These are phyloP conservation scores for Gobiocypris rarus DNA, from an alignment of 2,113 vertebrate genomes.

Conservation along the genomic window DNA sequence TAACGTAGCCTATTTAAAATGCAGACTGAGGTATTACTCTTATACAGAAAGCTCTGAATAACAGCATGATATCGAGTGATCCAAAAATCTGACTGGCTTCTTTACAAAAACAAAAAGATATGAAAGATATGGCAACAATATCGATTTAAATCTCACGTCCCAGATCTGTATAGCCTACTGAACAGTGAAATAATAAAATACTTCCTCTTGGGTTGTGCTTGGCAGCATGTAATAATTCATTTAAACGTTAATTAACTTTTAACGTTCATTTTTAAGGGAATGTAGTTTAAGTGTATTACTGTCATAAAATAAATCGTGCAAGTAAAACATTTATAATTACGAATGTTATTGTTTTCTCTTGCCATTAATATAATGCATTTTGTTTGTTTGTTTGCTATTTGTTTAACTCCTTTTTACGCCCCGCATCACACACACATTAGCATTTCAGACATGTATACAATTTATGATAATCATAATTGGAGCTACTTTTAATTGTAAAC, in stretches of 20 bases:
- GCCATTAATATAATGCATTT: not conserved
- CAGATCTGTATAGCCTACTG: not conserved
- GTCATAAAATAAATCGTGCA: too few species aligned
- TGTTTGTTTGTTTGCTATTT: not conserved
- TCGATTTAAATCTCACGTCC: not conserved
- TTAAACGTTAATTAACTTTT: not conserved
- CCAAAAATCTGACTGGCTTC: not conserved
- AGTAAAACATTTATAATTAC: not conserved
- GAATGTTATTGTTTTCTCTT: not conserved
- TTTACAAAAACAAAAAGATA: not conserved
- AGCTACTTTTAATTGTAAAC: conserved; percentile 43
- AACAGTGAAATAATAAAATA: not conserved
- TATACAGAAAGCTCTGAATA: not conserved
- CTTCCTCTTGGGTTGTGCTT: not conserved
- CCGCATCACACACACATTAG: conserved; percentile 1
- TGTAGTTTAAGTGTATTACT: too few species aligned
- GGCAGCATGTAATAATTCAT: not conserved
- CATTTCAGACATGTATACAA: conserved; percentile 30
- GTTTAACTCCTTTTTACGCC: not conserved
- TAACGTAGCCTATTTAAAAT: not conserved
- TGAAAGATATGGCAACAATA: not conserved
- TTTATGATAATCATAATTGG: conserved; percentile 28
- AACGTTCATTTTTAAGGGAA: not conserved
- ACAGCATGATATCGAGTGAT: not conserved
- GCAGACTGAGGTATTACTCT: not conserved